Base-by-base conservation (phyloP, 2,113 vertebrate genomes). In the Tursiops truncatus region DNA sequence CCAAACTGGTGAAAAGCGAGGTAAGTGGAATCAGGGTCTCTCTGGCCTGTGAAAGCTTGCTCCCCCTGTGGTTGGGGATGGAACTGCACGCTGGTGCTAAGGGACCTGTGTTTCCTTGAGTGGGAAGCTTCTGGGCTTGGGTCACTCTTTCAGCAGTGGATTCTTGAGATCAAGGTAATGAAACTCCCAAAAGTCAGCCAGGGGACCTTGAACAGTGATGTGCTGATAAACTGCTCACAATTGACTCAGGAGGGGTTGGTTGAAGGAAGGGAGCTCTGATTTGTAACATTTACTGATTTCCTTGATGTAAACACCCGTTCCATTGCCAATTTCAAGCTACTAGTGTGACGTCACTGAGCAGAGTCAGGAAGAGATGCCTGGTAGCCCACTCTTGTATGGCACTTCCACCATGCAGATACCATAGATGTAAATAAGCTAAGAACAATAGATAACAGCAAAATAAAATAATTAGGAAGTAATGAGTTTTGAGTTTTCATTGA, bases 1-100 rank as follows among this genome's bases (percentile, higher is more conserved):
- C 98, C 25, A 8, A 82, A 20, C 60, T 98, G 85, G 95, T 98
- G n/a, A 94, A 95, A 94, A 96, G 6, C 1, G 14, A 98, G 65
- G 98, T 98, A 38, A 97, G 97, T 67, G 53, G 47, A 82, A 36
- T 12, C 11, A 36, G 26, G 36, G 47, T 68, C 12, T 53, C 92
- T 36, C 28, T n/a, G 65, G 83, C 28, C 33, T n/a, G 20, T 47
- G 26, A 68, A 65, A 65, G 38, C 28, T 17, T 58, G 71, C 41
- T 9, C n/a, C 95, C 53, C 28, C 89, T 93, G 18, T 17, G 15
- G 70, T 14, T 11, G 38, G 77, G 12, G 44, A 3, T 65, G 41
- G 71, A 85, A 94, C 53, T 94, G 90, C 83, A 95, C 17, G 36
- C 13, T 67, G 15, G 47, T 60, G 33, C 31, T 33, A 31, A 13